These are phyloP conservation scores for Tigriopus japonicus DNA, from an alignment of 1,140 invertebrate genomes.

Conservation along the genomic window DNA sequence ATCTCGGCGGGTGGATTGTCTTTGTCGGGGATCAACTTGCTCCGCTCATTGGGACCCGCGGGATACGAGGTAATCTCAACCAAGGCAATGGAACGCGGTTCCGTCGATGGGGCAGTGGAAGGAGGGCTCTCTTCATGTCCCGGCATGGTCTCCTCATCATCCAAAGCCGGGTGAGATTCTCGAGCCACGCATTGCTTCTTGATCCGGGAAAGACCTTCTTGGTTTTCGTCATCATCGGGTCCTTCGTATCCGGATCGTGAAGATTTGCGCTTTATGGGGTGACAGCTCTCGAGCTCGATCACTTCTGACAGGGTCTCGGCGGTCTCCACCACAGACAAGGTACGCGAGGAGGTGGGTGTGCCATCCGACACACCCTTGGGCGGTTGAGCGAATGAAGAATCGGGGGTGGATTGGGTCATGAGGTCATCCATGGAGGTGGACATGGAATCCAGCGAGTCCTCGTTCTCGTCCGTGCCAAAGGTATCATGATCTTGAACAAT, in stretches of 20 bases:
- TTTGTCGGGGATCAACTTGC: conserved; percentile 42
- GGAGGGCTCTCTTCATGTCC: background rate
- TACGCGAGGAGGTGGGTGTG: background rate
- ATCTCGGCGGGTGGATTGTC: conserved; percentile 59
- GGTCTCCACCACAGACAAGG: too few species aligned
- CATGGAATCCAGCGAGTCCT: conserved; percentile 10
- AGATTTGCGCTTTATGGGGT: too few species aligned
- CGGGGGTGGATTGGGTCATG: too few species aligned
- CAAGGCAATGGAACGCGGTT: background rate
- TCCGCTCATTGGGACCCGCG: background rate
- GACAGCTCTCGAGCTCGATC: too few species aligned
- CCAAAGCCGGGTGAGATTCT: too few species aligned
- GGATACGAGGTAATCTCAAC: background rate
- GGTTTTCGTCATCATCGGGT: too few species aligned
- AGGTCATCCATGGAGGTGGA: background rate
- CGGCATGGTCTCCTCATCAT: background rate
- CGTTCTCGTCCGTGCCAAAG: conserved; percentile 13
- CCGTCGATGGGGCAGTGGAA: background rate
- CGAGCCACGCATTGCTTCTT: too few species aligned
- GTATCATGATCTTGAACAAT: conserved; percentile 13
- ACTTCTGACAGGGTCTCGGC: too few species aligned
- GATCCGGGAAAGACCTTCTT: too few species aligned
- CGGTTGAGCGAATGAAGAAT: background rate
- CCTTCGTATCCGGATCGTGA: too few species aligned
- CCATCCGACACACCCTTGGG: background rate